These are phyloP conservation scores for Philonicus albiceps DNA, from an alignment of 2,888 invertebrate species.

Conservation along the genomic window DNA sequence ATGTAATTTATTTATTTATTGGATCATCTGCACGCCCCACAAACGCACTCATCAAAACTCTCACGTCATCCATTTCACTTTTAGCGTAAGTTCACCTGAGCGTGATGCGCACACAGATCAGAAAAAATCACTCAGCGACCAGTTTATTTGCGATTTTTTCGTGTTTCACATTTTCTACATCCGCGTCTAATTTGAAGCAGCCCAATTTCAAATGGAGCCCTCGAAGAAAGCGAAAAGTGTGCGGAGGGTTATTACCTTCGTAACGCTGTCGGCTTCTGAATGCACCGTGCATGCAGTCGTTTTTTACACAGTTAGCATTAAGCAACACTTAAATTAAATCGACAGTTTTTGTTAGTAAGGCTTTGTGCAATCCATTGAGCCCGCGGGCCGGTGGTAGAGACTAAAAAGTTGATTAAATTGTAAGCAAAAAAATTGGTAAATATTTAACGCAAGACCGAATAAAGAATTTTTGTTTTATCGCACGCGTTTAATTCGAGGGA, in stretches of 20 bases:
- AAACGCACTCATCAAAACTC: neutral
- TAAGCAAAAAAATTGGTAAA: neutral
- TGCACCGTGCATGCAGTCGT: neutral
- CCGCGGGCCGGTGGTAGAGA: neutral
- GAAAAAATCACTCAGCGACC: neutral
- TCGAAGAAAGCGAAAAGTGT: neutral
- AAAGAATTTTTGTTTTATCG: neutral
- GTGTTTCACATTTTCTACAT: neutral
- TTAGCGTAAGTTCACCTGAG: neutral
- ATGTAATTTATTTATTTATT: conserved; percentile 39
- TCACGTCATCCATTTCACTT: neutral
- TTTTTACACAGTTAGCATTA: neutral
- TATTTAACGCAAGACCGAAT: neutral
- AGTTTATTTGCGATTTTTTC: neutral
- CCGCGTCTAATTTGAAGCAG: neutral
- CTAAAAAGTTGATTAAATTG: neutral
- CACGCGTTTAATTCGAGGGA: neutral
- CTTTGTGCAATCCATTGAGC: neutral
- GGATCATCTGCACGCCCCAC: conserved; percentile 8
- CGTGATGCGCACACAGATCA: neutral
- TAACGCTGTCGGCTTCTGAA: neutral
- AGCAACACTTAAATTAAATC: neutral
- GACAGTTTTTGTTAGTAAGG: neutral
- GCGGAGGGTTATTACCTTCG: neutral
- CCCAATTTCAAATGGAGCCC: neutral